A percentile compares a stretch with the other conserved stretches of the same genome.
Conservation (phyloP, 2,888 invertebrate species). For the Ischnus inquisitorius region DNA sequence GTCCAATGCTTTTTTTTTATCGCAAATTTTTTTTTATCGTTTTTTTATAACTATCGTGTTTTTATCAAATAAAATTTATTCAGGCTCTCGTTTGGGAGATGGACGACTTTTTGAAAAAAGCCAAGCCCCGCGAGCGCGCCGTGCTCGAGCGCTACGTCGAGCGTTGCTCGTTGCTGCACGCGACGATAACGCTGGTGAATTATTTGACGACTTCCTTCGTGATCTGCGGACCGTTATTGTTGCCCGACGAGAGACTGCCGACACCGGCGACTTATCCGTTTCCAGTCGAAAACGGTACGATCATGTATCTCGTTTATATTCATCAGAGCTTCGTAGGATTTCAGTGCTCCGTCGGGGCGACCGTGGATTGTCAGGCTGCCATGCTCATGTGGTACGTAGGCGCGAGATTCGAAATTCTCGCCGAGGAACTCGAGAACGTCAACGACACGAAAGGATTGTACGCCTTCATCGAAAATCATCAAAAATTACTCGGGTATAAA, state of each 20-base stretch:
- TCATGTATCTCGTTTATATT: constrained; percentile 60
- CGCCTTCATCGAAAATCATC: constrained; percentile 55
- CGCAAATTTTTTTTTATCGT: neutral
- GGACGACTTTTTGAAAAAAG: constrained; percentile 69
- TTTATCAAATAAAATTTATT: neutral
- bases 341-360: constrained; percentile 66
- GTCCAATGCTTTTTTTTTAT: neutral
- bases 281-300: constrained; percentile 48
- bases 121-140: constrained; percentile 50
- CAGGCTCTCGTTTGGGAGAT: constrained; percentile 69
- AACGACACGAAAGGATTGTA: constrained; percentile 30
- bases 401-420: constrained; percentile 72
- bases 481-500: constrained; percentile 61
- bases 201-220: constrained; percentile 69
- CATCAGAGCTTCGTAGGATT: constrained; percentile 67
- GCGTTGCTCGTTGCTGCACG: constrained; percentile 64
- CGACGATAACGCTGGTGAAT: constrained; percentile 56
- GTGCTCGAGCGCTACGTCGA: constrained; percentile 70
- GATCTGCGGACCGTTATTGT: constrained; percentile 70
- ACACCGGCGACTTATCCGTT: constrained; percentile 70
- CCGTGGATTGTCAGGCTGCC: constrained; percentile 73
- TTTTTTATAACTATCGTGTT: neutral
- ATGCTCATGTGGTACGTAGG: constrained; percentile 74
- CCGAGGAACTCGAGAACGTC: constrained; percentile 29
- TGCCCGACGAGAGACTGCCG: constrained; percentile 64